Evolutionary conservation across 2,888 invertebrate species (phyloP), one percentile per base, ranked within the genome.

Genomic region (Teinopalpus imperialis): DNA sequence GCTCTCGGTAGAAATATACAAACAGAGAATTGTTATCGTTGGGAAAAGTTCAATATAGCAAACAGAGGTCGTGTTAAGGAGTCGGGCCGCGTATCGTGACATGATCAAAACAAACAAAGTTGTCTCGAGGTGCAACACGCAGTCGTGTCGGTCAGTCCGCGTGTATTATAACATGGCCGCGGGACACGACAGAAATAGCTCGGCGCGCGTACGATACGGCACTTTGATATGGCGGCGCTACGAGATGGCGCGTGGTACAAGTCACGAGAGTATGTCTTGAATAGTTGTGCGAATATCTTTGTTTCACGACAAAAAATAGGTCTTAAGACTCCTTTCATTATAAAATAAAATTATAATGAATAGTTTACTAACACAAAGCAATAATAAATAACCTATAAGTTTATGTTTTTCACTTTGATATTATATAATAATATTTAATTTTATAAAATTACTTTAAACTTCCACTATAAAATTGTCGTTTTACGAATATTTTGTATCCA

Each of bases 101-200:
- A 54, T 53, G 51, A 54, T 32, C n/a, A 18, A 36, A 32, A 39
- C 57, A 61, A 53, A 51, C 29, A 21, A 27, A 2, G 26, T 29
- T 27, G 39, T 39, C 31, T 37, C 10, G 16, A 13, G 2, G 13
- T 14, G 24, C 6, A 12, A 39, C 44, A 51, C 48, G 44, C 34
- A 47, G 39, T 30, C 10, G 18, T 39, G 23, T 21, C 20, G 42
- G 26, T 41, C 31, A 29, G 16, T n/a, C 32, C 48, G 49, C 43
- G 51, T 54, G 52, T 49, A 54, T 54, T 49, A 53, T 53, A 43
- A 57, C 51, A 29, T n/a, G 53, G 48, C 46, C 56, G 49, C 53
- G 53, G 51, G 53, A 46, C 46, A 41, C 49, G 50, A 58, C 60
- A 51, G 51, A 64, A 66, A 67, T 67, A 67, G 55, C 53, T 40